phyloP scores from a whole-genome alignment of 2,113 vertebrate genomes.

The Anolis sagrei region DNA sequence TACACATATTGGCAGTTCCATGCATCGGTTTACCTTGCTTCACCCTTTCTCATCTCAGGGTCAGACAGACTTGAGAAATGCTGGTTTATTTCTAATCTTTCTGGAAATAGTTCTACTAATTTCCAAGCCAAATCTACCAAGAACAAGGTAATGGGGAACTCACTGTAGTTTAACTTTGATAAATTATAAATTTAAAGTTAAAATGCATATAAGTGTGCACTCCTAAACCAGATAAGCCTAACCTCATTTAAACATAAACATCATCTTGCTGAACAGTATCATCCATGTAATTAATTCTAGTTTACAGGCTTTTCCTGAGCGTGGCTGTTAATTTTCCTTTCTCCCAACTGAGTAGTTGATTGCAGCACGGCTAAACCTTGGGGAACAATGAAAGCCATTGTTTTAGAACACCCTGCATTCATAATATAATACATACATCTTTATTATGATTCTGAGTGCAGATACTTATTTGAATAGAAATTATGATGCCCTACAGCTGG shows the following conservation, averaged over 20 bases:
- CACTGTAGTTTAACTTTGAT: neutral
- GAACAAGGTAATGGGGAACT: neutral
- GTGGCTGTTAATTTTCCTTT: conserved; percentile 41
- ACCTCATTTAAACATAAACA: conserved; percentile 13
- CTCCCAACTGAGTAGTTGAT: conserved; percentile 30
- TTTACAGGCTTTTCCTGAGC: conserved; percentile 26
- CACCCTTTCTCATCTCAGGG: neutral
- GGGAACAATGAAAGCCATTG: conserved; percentile 30
- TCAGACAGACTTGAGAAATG: neutral
- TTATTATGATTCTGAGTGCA: conserved; percentile 17
- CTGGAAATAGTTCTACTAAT: neutral
- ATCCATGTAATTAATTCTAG: neutral
- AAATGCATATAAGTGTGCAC: rapidly evolving
- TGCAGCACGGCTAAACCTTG: conserved; percentile 14
- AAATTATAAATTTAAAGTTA: neutral
- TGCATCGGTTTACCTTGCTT: too few species aligned
- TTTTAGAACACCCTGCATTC: conserved; percentile 33
- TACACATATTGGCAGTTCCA: too few species aligned
- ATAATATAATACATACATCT: conserved; percentile 23
- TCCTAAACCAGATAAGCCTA: conserved; percentile 1
- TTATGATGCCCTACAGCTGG: neutral
- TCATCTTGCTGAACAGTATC: neutral
- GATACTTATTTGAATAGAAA: neutral
- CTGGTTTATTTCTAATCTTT: neutral
- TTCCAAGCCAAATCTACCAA: neutral